These are phyloP conservation scores for Eustalomyia histrio DNA, from an alignment of 2,888 invertebrate genomes.

Conservation along the genomic window DNA sequence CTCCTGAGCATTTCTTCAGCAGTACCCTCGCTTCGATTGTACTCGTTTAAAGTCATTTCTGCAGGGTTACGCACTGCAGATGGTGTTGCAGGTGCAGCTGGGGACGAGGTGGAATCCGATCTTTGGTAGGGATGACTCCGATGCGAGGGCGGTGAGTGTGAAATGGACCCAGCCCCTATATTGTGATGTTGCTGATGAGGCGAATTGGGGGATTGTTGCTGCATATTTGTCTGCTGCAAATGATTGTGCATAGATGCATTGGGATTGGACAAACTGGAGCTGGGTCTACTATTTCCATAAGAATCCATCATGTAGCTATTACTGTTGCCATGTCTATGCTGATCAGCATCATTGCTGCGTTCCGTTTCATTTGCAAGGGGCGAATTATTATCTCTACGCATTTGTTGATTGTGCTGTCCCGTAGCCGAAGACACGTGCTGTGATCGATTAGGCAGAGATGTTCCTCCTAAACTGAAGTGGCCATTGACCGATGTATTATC, in stretches of 20 bases:
- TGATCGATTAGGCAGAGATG: conserved; percentile 38
- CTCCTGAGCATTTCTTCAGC: conserved; percentile 75
- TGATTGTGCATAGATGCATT: conserved; percentile 40
- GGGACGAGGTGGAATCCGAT: conserved; percentile 68
- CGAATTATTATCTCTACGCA: conserved; percentile 46
- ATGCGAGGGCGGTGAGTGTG: conserved; percentile 68
- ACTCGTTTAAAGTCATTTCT: conserved; percentile 78
- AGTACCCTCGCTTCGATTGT: conserved; percentile 72
- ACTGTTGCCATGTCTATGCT: conserved; percentile 33
- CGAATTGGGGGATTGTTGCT: conserved; percentile 39
- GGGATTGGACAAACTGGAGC: conserved; percentile 21
- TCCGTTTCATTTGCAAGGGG: conserved; percentile 53
- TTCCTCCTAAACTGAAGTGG: conserved; percentile 60
- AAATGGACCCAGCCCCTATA: conserved; percentile 31
- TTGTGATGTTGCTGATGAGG: conserved; percentile 44
- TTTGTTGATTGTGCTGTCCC: conserved; percentile 35
- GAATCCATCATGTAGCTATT: conserved; percentile 45
- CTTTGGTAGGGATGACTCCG: conserved; percentile 70
- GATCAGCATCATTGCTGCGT: conserved; percentile 48
- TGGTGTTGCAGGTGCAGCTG: conserved; percentile 28
- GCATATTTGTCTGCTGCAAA: conserved; percentile 47
- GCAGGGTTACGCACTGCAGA: conserved; percentile 74
- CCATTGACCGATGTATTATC: conserved; percentile 67
- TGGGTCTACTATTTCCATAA: conserved; percentile 44
- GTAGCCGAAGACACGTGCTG: conserved; percentile 40